Evolutionary conservation across 2,113 vertebrate species (phyloP), one percentile per base, ranked within the genome.

Genomic region (Todiramphus chloris): DNA sequence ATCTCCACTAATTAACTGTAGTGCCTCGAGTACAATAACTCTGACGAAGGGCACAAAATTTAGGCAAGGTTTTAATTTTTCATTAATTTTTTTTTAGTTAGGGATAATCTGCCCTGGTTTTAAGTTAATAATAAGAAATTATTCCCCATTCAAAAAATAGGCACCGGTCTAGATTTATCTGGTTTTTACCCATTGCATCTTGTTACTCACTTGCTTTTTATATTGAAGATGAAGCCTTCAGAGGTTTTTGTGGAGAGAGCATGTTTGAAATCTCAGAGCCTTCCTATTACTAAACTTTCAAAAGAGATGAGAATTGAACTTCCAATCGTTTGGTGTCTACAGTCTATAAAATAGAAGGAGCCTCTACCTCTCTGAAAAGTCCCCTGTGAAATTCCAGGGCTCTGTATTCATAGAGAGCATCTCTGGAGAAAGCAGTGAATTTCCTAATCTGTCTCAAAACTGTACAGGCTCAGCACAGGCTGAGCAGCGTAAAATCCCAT

Each of bases 1-100:
- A 94, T 82, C 67, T 92, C 56, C 59, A 24, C 91, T 95, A 95
- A 97, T 96, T 95, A 97, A 89, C 87, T 94, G 78, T n/a, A 62
- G 46, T 91, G 81, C 78, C 89, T 76, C 17, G 58, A 94, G 63
- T 73, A 84, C 77, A 48, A 68, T 76, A 87, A 75, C 89, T 90
- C 48, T 73, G 69, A 91, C 87, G 0, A 6, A 91, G 62, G 89
- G 44, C 77, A 82, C 78, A 67, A 62, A 44, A 77, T 91, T 87
- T 93, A 87, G 81, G 62, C 66, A 73, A 77, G 28, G 16, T 78
- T 94, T 90, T 51, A 64, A 44, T 83, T 89, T 88, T 89, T 89
- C 56, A n/a, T 90, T 50, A 12, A 12, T 21, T 16, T 53, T 53
- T 53, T 83, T 80, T 33, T 19, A 59, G 19, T 79, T 66, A 69